phyloP scores from a whole-genome alignment of 2,888 invertebrate genomes.

The Hirtodrosophila confusa region DNA sequence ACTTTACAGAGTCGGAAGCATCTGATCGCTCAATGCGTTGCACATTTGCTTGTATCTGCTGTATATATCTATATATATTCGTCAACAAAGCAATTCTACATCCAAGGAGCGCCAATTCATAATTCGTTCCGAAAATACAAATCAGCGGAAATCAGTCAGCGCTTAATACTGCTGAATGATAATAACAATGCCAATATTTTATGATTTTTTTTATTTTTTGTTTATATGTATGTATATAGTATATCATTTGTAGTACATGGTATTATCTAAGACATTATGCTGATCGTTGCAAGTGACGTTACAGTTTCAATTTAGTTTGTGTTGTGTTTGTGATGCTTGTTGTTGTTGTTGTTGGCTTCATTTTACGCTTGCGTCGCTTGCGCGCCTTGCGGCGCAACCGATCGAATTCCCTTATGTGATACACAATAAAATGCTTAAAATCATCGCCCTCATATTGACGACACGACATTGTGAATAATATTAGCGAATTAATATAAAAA shows the following conservation, averaged over 20 bases:
- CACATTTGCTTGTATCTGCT: no score
- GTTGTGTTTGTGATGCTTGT: constrained; percentile 1
- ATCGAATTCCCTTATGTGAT: constrained; percentile 74
- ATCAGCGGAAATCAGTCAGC: no score
- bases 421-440: constrained; percentile 75
- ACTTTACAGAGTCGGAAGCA: no score
- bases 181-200: no score
- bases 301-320: constrained; percentile 1
- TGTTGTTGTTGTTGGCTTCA: constrained; percentile 25
- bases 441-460: constrained; percentile 71
- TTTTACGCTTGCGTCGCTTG: constrained; percentile 63
- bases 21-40: no score
- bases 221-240: neutral
- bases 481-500: constrained; percentile 81
- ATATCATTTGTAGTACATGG: constrained; percentile 36
- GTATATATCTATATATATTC: no score
- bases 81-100: no score
- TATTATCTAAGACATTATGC: neutral
- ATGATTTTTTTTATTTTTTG: constrained; percentile 6
- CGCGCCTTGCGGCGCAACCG: constrained; percentile 74
- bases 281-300: neutral
- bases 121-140: no score
- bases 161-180: no score
- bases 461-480: constrained; percentile 76
- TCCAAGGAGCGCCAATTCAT: no score